A percentile compares a stretch with the other conserved stretches of the same genome.
These are phyloP conservation scores for Sphaerodactylus townsendi DNA, from an alignment of 2,113 vertebrate genomes.

Conservation along the genomic window DNA sequence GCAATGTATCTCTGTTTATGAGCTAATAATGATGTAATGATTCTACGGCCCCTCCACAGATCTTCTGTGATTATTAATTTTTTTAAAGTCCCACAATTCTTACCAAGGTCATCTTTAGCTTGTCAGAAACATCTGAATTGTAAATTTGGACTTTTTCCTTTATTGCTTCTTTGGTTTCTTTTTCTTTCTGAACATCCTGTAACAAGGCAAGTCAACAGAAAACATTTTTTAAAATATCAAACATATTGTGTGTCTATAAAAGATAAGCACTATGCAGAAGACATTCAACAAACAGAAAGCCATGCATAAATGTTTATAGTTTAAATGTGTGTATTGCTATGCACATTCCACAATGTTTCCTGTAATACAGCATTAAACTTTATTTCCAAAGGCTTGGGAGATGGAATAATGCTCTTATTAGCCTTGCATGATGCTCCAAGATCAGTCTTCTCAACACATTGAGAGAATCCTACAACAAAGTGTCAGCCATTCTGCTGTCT, in stretches of 20 bases:
- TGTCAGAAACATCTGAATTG: conserved; percentile 88
- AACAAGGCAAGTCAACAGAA: conserved; percentile 31
- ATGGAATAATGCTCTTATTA: too few relatives aligned
- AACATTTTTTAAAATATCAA: conserved; percentile 23
- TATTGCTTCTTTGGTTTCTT: conserved; percentile 88
- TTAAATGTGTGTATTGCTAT: neutral
- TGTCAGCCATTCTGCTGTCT: neutral
- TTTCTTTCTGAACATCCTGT: conserved; percentile 93
- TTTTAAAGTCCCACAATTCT: conserved; percentile 52
- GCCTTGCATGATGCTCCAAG: neutral
- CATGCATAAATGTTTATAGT: neutral
- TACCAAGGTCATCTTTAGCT: conserved; percentile 96
- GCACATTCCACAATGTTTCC: neutral
- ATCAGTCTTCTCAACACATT: neutral
- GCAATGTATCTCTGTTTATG: too few relatives aligned
- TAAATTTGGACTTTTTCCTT: conserved; percentile 88
- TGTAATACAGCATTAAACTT: neutral
- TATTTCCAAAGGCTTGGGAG: neutral
- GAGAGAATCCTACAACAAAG: neutral
- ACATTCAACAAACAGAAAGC: neutral
- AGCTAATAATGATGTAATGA: too few relatives aligned
- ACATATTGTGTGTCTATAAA: neutral
- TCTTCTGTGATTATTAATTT: neutral
- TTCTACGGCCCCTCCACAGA: neutral
- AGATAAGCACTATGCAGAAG: neutral